phyloP scores from a whole-genome alignment of 2,888 invertebrate species.

The Lydus trimaculatus region DNA sequence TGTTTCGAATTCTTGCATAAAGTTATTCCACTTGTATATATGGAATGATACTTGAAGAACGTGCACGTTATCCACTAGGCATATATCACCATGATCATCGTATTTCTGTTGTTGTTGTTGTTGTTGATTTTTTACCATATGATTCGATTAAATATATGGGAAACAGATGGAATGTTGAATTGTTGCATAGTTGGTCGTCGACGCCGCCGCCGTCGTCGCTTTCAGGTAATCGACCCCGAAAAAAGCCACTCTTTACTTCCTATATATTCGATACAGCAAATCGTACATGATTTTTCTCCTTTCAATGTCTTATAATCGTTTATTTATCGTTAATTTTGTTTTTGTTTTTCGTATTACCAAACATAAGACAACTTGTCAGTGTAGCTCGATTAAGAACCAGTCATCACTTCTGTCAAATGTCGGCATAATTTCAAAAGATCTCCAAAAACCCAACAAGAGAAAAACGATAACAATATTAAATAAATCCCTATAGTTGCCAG shows the following conservation, averaged over 20 bases:
- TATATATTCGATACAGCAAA: conserved; percentile 17
- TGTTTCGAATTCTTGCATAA: conserved; percentile 41
- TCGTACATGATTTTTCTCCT: conserved; percentile 15
- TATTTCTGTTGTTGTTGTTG: conserved; percentile 22
- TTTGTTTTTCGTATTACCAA: neutral
- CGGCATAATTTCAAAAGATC: neutral
- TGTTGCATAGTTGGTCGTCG: conserved; percentile 14
- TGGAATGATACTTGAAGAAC: conserved; percentile 27
- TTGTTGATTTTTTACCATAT: conserved; percentile 36
- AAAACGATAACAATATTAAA: neutral
- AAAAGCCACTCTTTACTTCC: conserved; percentile 24
- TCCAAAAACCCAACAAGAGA: neutral
- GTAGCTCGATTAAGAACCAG: neutral
- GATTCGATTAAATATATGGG: conserved; percentile 45
- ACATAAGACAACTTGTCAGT: neutral
- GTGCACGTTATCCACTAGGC: conserved; percentile 36
- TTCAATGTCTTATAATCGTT: neutral
- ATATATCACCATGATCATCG: conserved; percentile 40
- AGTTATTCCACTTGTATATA: conserved; percentile 32
- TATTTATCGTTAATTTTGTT: neutral
- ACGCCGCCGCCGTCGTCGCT: conserved; percentile 17
- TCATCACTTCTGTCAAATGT: conserved; percentile 2
- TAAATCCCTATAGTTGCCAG: neutral
- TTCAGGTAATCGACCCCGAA: conserved; percentile 43
- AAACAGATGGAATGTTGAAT: conserved; percentile 48